Evolutionary conservation across 2,113 vertebrate genomes (phyloP).

Genomic region (Xenus cinereus): DNA sequence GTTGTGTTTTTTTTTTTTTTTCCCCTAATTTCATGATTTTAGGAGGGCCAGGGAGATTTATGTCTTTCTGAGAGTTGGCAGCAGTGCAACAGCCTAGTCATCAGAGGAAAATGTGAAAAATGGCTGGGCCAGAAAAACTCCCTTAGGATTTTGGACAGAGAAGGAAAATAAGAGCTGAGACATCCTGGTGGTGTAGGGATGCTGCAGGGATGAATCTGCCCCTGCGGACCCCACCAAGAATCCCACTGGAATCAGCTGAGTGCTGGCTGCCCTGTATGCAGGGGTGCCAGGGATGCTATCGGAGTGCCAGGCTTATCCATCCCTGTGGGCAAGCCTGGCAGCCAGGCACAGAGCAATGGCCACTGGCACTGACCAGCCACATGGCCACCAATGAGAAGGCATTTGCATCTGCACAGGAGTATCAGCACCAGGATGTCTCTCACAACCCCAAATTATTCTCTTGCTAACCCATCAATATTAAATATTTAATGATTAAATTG

Average conservation of each 20-base stretch:
- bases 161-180: neutral
- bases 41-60: neutral
- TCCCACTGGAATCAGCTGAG: neutral
- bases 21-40: neutral
- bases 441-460: neutral
- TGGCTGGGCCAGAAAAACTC: neutral
- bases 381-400: rapidly evolving
- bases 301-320: neutral
- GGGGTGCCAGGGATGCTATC: neutral
- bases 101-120: neutral
- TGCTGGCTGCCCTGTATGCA: neutral
- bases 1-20: neutral
- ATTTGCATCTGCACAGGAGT: rapidly evolving
- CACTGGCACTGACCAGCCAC: rapidly evolving
- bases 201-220: neutral
- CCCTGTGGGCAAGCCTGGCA: rapidly evolving
- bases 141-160: neutral
- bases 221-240: neutral
- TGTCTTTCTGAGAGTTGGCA: neutral
- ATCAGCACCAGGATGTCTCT: neutral
- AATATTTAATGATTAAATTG: neutral
- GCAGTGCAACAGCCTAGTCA: neutral
- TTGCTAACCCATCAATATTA: neutral
- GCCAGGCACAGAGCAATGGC: neutral
- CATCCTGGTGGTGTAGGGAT: neutral